A percentile compares a stretch with the other conserved stretches of the same genome.
phyloP scores from a whole-genome alignment of 2,888 invertebrate genomes.

The Calameuta pallipes region DNA sequence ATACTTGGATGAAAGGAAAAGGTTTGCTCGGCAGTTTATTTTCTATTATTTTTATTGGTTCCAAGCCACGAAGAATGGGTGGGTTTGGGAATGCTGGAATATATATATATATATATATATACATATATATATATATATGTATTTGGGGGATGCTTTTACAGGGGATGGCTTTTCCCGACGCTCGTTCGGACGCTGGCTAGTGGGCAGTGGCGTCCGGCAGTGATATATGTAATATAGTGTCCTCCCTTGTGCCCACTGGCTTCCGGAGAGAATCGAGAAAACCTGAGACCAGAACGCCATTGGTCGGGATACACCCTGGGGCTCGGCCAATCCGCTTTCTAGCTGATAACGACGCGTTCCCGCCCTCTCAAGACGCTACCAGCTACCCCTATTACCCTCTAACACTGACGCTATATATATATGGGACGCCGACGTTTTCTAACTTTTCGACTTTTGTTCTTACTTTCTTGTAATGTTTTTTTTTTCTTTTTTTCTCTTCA shows the following conservation, averaged over 20 bases:
- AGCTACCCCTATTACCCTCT: slow-evolving; percentile 11
- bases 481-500: background rate
- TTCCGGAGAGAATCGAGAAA: slow-evolving; percentile 54
- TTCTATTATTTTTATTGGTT: slow-evolving; percentile 40
- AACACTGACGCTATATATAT: background rate
- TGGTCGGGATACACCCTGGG: slow-evolving; percentile 48
- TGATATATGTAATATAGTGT: slow-evolving; percentile 41
- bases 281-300: slow-evolving; percentile 61
- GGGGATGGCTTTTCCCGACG: background rate
- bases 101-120: too few species aligned
- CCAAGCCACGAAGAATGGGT: background rate
- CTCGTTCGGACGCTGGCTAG: slow-evolving; percentile 16
- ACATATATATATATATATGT: too few species aligned
- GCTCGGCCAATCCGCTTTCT: slow-evolving; percentile 58
- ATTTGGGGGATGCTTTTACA: background rate
- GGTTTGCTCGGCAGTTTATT: slow-evolving; percentile 24
- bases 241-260: slow-evolving; percentile 18
- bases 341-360: slow-evolving; percentile 62
- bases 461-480: background rate
- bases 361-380: slow-evolving; percentile 63
- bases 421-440: background rate
- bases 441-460: background rate
- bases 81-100: background rate
- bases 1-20: slow-evolving; percentile 3
- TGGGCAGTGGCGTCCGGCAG: slow-evolving; percentile 42